phyloP scores from a whole-genome alignment of 2,113 vertebrate species.

The Cochlearius cochlearius region DNA sequence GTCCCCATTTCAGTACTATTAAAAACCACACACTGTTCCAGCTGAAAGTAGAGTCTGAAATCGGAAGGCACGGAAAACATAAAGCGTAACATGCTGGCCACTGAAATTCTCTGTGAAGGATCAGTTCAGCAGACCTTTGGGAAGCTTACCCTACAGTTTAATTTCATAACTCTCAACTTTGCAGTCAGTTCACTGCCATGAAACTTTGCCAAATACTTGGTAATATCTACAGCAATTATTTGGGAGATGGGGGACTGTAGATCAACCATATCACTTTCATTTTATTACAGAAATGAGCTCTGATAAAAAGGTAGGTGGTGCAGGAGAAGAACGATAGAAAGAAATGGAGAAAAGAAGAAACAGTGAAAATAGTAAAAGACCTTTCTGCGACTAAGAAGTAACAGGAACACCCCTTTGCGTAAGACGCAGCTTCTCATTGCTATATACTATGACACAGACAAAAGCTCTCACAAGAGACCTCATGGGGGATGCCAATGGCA shows the following conservation, averaged over 20 bases:
- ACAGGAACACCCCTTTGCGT: background rate
- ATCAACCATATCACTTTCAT: background rate
- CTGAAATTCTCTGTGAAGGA: background rate
- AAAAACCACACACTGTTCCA: background rate
- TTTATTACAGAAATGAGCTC: background rate
- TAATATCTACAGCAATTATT: background rate
- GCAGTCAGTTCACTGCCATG: background rate
- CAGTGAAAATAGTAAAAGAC: background rate
- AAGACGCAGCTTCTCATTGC: background rate
- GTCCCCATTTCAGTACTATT: background rate
- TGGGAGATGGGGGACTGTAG: background rate
- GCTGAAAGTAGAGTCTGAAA: background rate
- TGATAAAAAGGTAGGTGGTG: background rate
- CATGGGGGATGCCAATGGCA: background rate
- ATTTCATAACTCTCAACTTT: background rate
- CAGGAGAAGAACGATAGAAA: background rate
- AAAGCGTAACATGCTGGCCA: accelerated
- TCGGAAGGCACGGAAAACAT: background rate
- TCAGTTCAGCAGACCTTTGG: background rate
- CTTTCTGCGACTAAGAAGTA: background rate
- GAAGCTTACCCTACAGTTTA: background rate
- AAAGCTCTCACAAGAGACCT: background rate
- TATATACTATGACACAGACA: background rate
- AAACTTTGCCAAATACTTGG: background rate
- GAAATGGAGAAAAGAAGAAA: background rate